A percentile compares a stretch with the other conserved stretches of the same genome.
phyloP scores from a whole-genome alignment of 2,797 vertebrate genomes.

The Steatocranus sp. region DNA sequence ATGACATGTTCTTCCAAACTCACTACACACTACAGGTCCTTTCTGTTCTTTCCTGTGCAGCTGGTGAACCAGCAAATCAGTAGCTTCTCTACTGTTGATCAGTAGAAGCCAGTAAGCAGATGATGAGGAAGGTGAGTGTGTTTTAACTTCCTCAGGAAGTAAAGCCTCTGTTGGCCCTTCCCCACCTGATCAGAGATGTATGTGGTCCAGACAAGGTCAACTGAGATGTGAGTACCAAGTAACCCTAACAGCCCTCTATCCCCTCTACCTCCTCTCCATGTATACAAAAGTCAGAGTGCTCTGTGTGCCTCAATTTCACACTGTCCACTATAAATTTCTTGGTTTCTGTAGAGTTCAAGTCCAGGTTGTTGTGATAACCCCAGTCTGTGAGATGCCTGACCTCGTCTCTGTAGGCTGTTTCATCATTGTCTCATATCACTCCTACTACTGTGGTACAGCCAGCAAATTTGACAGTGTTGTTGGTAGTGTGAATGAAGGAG shows the following conservation, averaged over 20 bases:
- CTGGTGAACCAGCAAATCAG: not conserved
- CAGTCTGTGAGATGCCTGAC: not conserved
- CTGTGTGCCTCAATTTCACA: not conserved
- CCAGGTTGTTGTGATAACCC: not conserved
- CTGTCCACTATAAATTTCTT: not conserved
- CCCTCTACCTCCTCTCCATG: not conserved
- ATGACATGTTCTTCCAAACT: not conserved
- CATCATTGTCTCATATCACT: not conserved
- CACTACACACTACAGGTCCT: not conserved
- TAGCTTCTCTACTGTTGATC: not conserved
- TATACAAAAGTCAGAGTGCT: not conserved
- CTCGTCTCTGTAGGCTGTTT: not conserved
- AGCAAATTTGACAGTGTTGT: not conserved
- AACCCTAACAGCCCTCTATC: not conserved
- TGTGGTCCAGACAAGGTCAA: not conserved
- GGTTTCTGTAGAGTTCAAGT: not conserved
- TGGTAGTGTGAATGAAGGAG: not conserved
- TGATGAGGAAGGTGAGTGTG: not conserved
- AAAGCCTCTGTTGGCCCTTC: not conserved
- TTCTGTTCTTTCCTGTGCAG: not conserved
- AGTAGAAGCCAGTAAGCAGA: not conserved
- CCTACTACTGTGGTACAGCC: not conserved
- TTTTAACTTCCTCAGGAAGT: not conserved
- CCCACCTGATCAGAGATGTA: not conserved
- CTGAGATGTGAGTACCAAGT: not conserved